Evolutionary conservation across 2,888 invertebrate genomes (phyloP), one percentile per base, ranked within the genome.

Genomic region (Dasysyrphus tricinctus): DNA sequence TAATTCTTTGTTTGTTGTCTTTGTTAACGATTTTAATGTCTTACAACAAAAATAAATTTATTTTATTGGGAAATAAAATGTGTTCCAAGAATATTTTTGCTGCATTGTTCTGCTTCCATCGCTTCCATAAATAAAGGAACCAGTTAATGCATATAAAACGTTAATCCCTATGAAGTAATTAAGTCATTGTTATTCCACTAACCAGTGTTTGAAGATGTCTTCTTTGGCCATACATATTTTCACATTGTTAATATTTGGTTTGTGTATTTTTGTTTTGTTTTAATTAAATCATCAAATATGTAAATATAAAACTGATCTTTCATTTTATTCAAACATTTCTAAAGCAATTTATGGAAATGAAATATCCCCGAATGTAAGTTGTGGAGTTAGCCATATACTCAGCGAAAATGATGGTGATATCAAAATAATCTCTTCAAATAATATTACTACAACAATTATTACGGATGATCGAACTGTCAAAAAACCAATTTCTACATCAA

Each of bases 351-450:
- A 24, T 37, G 67, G 34, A 34, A 14, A 5, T 19, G 19, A 49
- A 7, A 34, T 34, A 7, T 3, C 5, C 5, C 5, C 32, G n/a
- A 65, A 29, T 16, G 32, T 11, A 4, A 24, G 16, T 11, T 65
- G 63, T 16, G 32, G 16, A 1, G 6, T 0, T 47, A 37, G 8
- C n/a, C 34, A 63, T 8, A 5, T 63, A 9, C 6, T 54, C 12
- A 42, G 2, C 1, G 79, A 49, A 63, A 65, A 65, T 14, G 47
- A 29, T 49, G 47, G 47, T 9, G 61, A 54, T 29, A 54, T 37
- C 0, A 44, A 70, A 51, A 44, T 34, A 42, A 19, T 34, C 16
- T n/a, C 29, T 12, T 49, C 19, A 42, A 49, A 37, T 39, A 51
- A 12, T 3, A 69, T 12, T 54, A 1, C 42, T 8, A 9, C 34